Base-by-base conservation (phyloP, 1,140 invertebrate species). In the Episyrphus balteatus region DNA sequence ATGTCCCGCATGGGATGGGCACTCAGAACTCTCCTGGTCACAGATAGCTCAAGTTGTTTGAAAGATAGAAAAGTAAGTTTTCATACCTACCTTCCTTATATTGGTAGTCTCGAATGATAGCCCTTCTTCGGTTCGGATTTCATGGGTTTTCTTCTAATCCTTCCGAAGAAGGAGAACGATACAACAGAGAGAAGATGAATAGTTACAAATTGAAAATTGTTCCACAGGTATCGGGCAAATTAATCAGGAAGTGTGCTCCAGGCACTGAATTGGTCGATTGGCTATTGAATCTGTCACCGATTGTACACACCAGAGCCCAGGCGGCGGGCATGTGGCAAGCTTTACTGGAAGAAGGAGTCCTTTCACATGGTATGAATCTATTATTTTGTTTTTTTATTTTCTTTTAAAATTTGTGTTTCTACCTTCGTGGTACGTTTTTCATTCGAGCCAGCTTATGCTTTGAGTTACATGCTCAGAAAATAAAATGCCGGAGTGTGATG, bases 311-410 rank as follows among this genome's bases (percentile, higher is more conserved):
- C n/a, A 68, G 85, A 47, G 75, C 78, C 48, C 82, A 87, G 56
- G 84, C 86, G 21, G 78, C 81, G 14, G 84, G 80, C 19, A 88
- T 89, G 79, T 90, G 85, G 82, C 88, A 91, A 61, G 82, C 80
- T 0, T 67, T 91, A n/a, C 69, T 90, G 18, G 88, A 91, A 65
- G 84, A 89, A 70, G 83, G 84, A 36, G 76, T 88, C 40, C 76
- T 90, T 49, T 74, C 78, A 31, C 84, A 88, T 66, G 84, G 86
- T 88, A 60, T 74, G 72, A 52, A 43, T 21, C 21, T 38, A 7
- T 15, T 15, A 19, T 12, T 36, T 36, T 36, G 12, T 26, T 3
- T n/a, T n/a, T n/a, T n/a, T n/a, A n/a, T n/a, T n/a, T n/a, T n/a
- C n/a, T n/a, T n/a, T n/a, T n/a, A n/a, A n/a, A n/a, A n/a, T n/a